Evolutionary conservation across 1,140 invertebrate species (phyloP).

Genomic region (Drosophila sproati): DNA sequence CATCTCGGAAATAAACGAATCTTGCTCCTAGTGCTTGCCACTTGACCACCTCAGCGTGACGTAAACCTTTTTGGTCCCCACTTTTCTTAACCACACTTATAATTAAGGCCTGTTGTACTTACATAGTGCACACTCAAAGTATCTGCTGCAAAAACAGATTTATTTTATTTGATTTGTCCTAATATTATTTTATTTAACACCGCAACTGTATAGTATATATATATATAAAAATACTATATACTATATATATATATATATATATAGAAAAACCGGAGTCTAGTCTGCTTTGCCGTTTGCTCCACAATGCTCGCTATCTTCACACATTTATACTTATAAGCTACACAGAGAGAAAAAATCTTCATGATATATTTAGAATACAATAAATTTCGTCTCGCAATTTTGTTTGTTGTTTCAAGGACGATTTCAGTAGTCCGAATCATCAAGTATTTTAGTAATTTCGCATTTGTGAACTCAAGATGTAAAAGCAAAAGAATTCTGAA

Average conservation of each 20-base stretch:
- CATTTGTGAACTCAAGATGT: too few relatives aligned
- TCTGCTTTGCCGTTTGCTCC: slow-evolving; percentile 11
- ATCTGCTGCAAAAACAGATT: slow-evolving; percentile 6
- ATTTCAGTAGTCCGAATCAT: too few relatives aligned
- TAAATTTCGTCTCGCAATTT: too few relatives aligned
- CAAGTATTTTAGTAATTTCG: too few relatives aligned
- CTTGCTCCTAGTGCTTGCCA: slow-evolving; percentile 51
- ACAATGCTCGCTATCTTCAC: neutral
- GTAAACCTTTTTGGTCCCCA: slow-evolving; percentile 17
- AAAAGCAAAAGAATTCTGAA: too few relatives aligned
- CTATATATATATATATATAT: too few relatives aligned
- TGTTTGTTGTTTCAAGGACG: too few relatives aligned
- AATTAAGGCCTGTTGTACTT: slow-evolving; percentile 26
- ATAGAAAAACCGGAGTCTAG: slow-evolving; percentile 25
- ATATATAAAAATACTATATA: too few relatives aligned
- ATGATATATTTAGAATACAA: too few relatives aligned
- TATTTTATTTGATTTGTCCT: slow-evolving; percentile 4
- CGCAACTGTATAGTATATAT: neutral
- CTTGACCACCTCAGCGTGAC: slow-evolving; percentile 1
- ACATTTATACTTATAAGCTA: neutral
- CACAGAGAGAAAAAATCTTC: neutral
- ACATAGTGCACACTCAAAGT: slow-evolving; percentile 7
- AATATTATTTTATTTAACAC: neutral
- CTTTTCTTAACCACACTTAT: slow-evolving; percentile 23
- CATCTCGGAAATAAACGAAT: slow-evolving; percentile 51